Percentiles rank a stretch among this genome's conserved stretches.
Conservation (phyloP, 2,797 vertebrate genomes). For the Lepus oiostolus region DNA sequence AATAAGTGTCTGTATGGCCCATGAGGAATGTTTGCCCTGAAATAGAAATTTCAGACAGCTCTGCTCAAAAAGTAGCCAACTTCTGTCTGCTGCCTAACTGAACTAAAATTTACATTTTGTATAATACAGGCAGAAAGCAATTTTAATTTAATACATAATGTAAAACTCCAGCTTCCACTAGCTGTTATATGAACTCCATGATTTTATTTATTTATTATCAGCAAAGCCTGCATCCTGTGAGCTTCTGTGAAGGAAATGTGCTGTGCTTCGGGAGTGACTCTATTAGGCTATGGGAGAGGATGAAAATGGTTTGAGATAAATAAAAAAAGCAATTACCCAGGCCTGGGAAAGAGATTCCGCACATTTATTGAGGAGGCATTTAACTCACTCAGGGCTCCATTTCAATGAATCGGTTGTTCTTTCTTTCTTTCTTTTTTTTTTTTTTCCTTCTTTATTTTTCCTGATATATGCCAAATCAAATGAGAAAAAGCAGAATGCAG, state of each 20-base stretch:
- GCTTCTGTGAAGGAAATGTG: conserved; percentile 75
- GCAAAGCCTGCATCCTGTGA: conserved; percentile 54
- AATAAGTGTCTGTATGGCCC: conserved; percentile 24
- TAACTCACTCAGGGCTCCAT: conserved; percentile 71
- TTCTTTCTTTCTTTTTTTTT: neutral
- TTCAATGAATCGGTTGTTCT: conserved; percentile 61
- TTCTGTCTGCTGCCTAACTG: conserved; percentile 56
- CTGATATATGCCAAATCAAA: conserved; percentile 56
- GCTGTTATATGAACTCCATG: conserved; percentile 65
- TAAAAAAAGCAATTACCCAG: conserved; percentile 82
- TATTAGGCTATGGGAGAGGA: conserved; percentile 75
- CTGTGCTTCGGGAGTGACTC: conserved; percentile 46
- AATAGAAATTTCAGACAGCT: conserved; percentile 63
- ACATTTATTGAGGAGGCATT: conserved; percentile 69
- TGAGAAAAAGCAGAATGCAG: neutral
- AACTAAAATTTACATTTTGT: conserved; percentile 71
- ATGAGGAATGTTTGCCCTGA: neutral
- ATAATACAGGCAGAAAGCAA: conserved; percentile 53
- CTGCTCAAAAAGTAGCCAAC: conserved; percentile 19
- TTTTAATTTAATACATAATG: conserved; percentile 82
- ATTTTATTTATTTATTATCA: conserved; percentile 81
- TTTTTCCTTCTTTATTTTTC: conserved; percentile 24
- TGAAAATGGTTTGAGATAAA: conserved; percentile 83
- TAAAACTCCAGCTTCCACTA: conserved; percentile 66
- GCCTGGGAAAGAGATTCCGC: conserved; percentile 67